Evolutionary conservation across 2,797 vertebrate genomes (phyloP).

Genomic region (Cichlasoma orientale): DNA sequence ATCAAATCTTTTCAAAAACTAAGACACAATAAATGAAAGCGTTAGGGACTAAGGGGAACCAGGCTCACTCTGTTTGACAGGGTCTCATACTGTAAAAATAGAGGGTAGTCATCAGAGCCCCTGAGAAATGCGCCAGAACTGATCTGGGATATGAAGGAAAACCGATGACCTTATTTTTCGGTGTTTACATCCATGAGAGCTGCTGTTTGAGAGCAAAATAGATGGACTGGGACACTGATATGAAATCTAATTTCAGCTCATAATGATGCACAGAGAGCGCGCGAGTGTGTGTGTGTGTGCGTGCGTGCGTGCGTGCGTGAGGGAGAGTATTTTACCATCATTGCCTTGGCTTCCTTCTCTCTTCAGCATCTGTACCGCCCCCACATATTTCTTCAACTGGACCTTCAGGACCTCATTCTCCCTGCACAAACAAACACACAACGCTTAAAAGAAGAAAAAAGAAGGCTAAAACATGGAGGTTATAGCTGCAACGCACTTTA

Average conservation of each 20-base stretch:
- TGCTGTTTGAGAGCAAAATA: conserved; percentile 42
- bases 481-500: neutral
- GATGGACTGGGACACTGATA: conserved; percentile 50
- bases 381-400: conserved; percentile 98
- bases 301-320: neutral
- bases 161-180: conserved; percentile 46
- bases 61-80: conserved; percentile 15
- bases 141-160: conserved; percentile 25
- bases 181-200: conserved; percentile 15
- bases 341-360: conserved; percentile 88
- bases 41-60: neutral
- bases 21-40: neutral
- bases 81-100: neutral
- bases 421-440: conserved; percentile 76
- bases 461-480: neutral
- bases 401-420: conserved; percentile 99
- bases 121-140: conserved; percentile 24
- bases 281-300: neutral
- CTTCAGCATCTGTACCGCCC: conserved; percentile 99
- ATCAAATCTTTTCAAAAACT: conserved; percentile 30
- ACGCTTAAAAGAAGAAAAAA: neutral
- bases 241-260: conserved; percentile 48
- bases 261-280: conserved; percentile 1
- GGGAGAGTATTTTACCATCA: conserved; percentile 84
- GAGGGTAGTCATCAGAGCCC: conserved; percentile 9